Conservation (phyloP, 2,797 vertebrate genomes). For the Eremophila alpestris region DNA sequence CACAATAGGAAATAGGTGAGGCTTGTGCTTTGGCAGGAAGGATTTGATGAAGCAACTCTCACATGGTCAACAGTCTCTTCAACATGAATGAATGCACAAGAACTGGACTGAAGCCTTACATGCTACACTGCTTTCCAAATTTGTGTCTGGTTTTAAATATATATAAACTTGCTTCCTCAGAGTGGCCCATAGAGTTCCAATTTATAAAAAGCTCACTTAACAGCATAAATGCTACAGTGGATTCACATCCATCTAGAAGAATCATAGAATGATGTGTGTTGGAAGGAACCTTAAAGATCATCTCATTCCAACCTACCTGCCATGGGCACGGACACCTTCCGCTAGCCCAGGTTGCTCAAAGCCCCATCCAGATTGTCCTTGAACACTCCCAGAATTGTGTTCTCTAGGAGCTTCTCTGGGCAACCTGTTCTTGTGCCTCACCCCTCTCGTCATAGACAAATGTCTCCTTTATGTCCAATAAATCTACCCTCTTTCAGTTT, state of each 20-base stretch:
- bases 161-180: not conserved
- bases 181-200: not conserved
- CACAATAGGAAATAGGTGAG: not conserved
- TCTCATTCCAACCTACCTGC: not conserved
- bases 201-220: not conserved
- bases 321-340: not conserved
- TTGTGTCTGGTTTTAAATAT: not conserved
- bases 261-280: not conserved
- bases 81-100: not conserved
- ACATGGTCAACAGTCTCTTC: not conserved
- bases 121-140: not conserved
- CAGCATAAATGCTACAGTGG: not conserved
- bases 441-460: not conserved
- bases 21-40: not conserved
- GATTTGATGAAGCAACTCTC: not conserved
- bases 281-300: not conserved
- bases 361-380: not conserved
- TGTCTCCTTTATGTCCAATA: not conserved
- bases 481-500: not conserved
- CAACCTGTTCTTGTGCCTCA: not conserved
- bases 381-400: not conserved
- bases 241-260: not conserved
- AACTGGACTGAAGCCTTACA: not conserved
- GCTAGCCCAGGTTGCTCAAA: not conserved
- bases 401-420: not conserved